These are phyloP conservation scores for Myiozetetes cayanensis DNA, from an alignment of 2,113 vertebrate species.

Conservation along the genomic window DNA sequence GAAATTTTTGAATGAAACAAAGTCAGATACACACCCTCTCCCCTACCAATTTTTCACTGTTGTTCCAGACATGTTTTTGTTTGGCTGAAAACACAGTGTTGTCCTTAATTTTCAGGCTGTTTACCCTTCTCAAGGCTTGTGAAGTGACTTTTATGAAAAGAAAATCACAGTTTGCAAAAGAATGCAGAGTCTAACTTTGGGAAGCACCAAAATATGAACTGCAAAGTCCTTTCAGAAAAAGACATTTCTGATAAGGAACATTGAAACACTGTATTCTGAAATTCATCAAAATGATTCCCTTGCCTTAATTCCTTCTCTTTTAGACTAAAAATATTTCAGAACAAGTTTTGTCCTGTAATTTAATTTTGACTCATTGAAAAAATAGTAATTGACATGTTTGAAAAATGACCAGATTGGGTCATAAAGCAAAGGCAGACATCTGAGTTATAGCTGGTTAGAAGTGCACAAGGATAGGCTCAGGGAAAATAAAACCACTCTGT, in stretches of 20 bases:
- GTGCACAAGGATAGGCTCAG: not conserved
- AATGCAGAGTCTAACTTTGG: not conserved
- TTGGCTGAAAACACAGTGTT: not conserved
- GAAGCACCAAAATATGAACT: not conserved
- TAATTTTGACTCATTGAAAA: not conserved
- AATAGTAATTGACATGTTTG: not conserved
- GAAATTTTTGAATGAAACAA: not conserved
- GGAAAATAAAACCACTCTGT: not conserved
- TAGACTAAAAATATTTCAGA: not conserved
- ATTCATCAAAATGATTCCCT: not conserved
- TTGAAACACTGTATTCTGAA: not conserved
- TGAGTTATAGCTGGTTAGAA: not conserved
- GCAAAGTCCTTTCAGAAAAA: not conserved
- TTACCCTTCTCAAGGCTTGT: not conserved
- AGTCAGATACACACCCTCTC: not conserved
- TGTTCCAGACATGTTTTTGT: not conserved
- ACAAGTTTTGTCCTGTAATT: not conserved
- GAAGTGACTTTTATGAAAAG: conserved; percentile 1
- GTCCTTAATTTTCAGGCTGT: conserved; percentile 30
- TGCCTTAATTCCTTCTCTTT: not conserved
- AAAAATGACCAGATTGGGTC: not conserved
- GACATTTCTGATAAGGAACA: not conserved
- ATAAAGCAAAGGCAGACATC: not conserved
- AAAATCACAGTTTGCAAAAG: not conserved
- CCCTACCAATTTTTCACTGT: not conserved